Evolutionary conservation across 1,140 invertebrate genomes (phyloP), one percentile per base, ranked within the genome.

Genomic region (Brachystomella parvula): DNA sequence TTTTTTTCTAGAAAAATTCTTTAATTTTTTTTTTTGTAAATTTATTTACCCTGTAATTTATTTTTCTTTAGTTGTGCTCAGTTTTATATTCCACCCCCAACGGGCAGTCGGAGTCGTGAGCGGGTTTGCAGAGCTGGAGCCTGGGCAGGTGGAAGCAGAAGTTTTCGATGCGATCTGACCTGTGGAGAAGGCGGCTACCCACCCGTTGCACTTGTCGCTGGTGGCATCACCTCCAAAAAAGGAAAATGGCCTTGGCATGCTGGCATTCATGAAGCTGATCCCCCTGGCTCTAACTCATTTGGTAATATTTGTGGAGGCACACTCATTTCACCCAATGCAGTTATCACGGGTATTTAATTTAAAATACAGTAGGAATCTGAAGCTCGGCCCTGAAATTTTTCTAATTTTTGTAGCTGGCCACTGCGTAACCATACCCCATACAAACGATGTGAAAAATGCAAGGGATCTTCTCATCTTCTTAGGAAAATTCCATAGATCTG

Each of bases 161-260:
- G 29, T 19, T 65, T 65, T 21, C 26, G 17, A n/a, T 67, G 66
- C 47, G 24, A 62, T 3, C 39, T 70, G 44, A 65, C 67, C 12
- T 71, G 69, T 57, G 69, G 69, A 12, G 61, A 39, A 15, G 63
- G 64, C 24, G 66, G 69, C 0, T 44, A 31, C 19, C 26, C 39
- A 17, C 61, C 60, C 3, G 24, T 29, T 1, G 39, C 29, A 12
- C 63, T 62, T n/a, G 44, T 70, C 21, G 58, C 63, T 6, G 68
- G 68, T 26, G 65, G 68, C 24, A 29, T 0, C 26, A 24, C 57
- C 0, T 66, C 69, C 0, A 9, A 47, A n/a, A 68, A 62, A 44
- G 69, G 69, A 1, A 71, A 67, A 61, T 71, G 69, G 69, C 69
- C 69, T 0, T 71, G 65, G 65, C 64, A 71, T 63, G 69, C 47